A percentile compares a stretch with the other conserved stretches of the same genome.
phyloP scores from a whole-genome alignment of 2,888 invertebrate species.

The Acleris laterana region DNA sequence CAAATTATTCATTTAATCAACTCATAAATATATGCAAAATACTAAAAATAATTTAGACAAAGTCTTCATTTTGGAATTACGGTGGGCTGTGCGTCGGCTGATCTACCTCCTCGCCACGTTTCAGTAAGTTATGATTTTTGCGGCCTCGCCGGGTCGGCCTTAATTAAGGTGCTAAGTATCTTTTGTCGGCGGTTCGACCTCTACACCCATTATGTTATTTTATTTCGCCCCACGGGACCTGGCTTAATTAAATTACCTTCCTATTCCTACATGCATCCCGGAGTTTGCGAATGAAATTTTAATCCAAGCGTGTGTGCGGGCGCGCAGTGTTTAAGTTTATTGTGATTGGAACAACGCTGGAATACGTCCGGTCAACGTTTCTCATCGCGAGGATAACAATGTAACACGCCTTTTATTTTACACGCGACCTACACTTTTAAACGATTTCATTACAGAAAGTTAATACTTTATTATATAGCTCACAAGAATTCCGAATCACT shows the following conservation, averaged over 20 bases:
- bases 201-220: constrained; percentile 41
- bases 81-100: background rate
- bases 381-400: constrained; percentile 18
- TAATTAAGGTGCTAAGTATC: constrained; percentile 53
- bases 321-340: constrained; percentile 30
- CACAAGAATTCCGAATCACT: too few relatives aligned
- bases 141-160: constrained; percentile 40
- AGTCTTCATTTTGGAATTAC: background rate
- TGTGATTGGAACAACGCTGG: constrained; percentile 35
- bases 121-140: constrained; percentile 47
- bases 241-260: constrained; percentile 48
- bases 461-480: too few relatives aligned
- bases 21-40: too few relatives aligned
- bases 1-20: too few relatives aligned
- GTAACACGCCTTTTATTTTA: constrained; percentile 22
- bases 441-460: too few relatives aligned
- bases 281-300: constrained; percentile 39
- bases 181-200: constrained; percentile 39
- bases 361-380: constrained; percentile 6
- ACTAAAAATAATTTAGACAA: too few relatives aligned
- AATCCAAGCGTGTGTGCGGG: constrained; percentile 34
- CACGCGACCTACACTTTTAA: constrained; percentile 3
- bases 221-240: constrained; percentile 41
- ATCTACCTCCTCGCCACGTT: constrained; percentile 22
- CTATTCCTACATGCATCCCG: constrained; percentile 38